Conservation (phyloP, 2,113 vertebrate species). For the Zosterops japonicus region DNA sequence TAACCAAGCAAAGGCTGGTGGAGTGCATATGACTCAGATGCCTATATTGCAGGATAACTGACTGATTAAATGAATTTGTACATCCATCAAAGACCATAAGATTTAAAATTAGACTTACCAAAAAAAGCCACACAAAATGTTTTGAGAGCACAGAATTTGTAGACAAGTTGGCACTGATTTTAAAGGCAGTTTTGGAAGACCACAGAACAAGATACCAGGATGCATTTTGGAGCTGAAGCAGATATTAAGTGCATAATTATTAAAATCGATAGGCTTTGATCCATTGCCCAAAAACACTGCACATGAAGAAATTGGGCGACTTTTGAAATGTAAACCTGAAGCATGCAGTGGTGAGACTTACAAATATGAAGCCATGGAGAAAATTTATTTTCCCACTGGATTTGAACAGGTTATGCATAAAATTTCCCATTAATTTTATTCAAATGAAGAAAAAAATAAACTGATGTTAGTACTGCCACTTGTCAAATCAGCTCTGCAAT, state of each 20-base stretch:
- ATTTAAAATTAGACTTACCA: conserved; percentile 26
- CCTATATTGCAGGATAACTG: background rate
- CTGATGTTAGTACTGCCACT: background rate
- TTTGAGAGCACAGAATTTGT: background rate
- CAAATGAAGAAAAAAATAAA: background rate
- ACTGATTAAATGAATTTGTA: conserved; percentile 32
- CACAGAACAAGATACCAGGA: background rate
- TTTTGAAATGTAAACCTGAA: background rate
- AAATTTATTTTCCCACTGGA: background rate
- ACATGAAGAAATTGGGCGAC: background rate
- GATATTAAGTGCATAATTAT: background rate
- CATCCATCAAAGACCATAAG: conserved; percentile 29
- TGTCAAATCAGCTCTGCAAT: background rate
- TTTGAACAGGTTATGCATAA: background rate
- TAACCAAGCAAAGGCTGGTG: conserved; percentile 49
- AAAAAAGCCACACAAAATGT: background rate
- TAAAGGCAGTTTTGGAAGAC: background rate
- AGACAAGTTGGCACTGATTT: background rate
- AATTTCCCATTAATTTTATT: background rate
- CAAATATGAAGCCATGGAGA: background rate
- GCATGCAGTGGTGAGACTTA: background rate
- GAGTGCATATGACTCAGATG: conserved; percentile 39
- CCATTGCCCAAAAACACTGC: background rate
- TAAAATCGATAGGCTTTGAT: background rate
- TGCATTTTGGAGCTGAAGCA: background rate